Base-by-base conservation (phyloP, 2,113 vertebrate genomes). In the Triplophysa tibetana region DNA sequence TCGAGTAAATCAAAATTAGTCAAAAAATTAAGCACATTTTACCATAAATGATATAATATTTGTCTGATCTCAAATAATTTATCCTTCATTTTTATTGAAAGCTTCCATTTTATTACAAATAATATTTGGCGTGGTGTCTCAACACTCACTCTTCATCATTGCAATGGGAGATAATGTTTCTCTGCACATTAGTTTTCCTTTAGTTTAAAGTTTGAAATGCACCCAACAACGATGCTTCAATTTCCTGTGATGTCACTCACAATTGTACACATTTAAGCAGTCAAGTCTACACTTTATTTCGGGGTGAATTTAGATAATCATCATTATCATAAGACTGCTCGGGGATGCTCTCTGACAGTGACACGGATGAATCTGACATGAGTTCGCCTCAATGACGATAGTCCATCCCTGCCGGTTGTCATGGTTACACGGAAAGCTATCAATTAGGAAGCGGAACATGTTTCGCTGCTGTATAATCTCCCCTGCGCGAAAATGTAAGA, bases 391-490 rank as follows among this genome's bases (percentile, higher is more conserved):
- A 68, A 60, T 79, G 82, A 78, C 70, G 67, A 81, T 79, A 77
- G 75, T 74, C 82, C 2, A 41, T 81, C 80, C 75, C 24, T 43
- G 70, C 66, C 13, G 64, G 84, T 83, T 85, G 84, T 79, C 84
- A 81, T 85, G 84, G 84, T 79, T 79, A 85, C 84, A 75, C 60
- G 75, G 66, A 77, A 85, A 85, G 72, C 75, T 62, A 79, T 83
- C 82, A 85, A 83, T 85, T 83, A 85, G 81, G 79, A 60, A 64
- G 54, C 76, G 73, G 70, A 78, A 81, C 52, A 56, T 63, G 66
- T 80, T 64, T 75, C 56, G 52, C 12, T n/a, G 62, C 52, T 78
- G 74, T 69, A 65, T 81, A 75, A 73, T 78, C 65, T 79, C 63
- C 61, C 45, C 38, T 50, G 56, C 69, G 61, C 54, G 21, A 65